Evolutionary conservation across 2,113 vertebrate species (phyloP), one percentile per base, ranked within the genome.

Genomic region (Campylomormyrus tamandua): DNA sequence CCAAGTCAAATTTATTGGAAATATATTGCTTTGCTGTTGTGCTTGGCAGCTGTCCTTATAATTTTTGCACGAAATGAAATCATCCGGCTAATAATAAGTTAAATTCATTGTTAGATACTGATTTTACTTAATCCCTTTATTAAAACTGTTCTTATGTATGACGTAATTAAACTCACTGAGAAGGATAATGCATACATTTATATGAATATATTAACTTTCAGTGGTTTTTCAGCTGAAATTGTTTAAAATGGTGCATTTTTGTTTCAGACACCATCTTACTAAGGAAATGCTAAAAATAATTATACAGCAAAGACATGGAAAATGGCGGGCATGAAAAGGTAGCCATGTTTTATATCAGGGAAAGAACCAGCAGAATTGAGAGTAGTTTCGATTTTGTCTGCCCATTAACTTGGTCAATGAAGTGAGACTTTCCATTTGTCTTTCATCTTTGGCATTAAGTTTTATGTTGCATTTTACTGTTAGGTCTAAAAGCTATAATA

Each of bases 391-490:
- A 90, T 77, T 92, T 90, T 90, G 89, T 83, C 90, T 88, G 92
- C 89, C 93, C 89, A 92, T 95, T 92, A 92, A 19, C 88, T 74
- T 93, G 93, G 90, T 91, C 94, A 93, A 89, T 94, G 93, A 92
- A 93, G 93, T 93, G 92, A 92, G 90, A 94, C 93, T 89, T 94
- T 94, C 89, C 89, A 93, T 93, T 93, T 92, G 90, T 87, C 93
- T 85, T 90, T 31, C 50, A 85, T 46, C 90, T 48, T 87, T 77
- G 24, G 35, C 35, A 10, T 89, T 83, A 90, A 87, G 89, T 89
- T 53, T 90, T 45, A 89, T 92, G 88, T 91, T 89, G 83, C 89
- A 53, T 92, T 87, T 91, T 84, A 91, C 93, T 91, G 88, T 52
- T 83, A 7, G 77, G 74, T 24, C 58, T 80, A 90, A 89, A 87